These are phyloP conservation scores for Agraylea sexmaculata DNA, from an alignment of 1,140 invertebrate species.

Conservation along the genomic window DNA sequence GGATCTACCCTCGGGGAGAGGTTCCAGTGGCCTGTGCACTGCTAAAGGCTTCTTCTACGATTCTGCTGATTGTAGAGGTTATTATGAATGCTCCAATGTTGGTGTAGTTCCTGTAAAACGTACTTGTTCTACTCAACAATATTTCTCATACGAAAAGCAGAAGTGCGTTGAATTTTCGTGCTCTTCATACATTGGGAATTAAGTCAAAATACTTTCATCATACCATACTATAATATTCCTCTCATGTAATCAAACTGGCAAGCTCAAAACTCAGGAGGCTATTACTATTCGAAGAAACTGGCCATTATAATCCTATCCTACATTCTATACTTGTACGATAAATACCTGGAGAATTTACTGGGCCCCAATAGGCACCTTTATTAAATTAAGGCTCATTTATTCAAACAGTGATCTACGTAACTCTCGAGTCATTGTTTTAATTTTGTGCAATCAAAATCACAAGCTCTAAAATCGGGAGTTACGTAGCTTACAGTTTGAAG, in stretches of 20 bases:
- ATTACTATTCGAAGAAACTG: too few species aligned
- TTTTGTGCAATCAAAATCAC: too few species aligned
- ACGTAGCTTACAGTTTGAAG: neutral
- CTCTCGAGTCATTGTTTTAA: too few species aligned
- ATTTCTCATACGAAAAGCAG: neutral
- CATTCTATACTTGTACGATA: neutral
- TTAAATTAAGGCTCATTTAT: too few species aligned
- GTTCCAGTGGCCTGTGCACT: neutral
- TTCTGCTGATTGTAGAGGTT: neutral
- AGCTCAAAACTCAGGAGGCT: too few species aligned
- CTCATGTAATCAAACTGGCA: too few species aligned
- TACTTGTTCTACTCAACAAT: neutral
- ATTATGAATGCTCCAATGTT: neutral
- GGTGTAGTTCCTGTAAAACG: neutral
- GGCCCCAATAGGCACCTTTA: neutral
- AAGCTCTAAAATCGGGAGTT: neutral
- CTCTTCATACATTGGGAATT: too few species aligned
- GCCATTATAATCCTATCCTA: neutral
- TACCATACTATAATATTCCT: too few species aligned
- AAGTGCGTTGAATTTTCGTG: constrained; percentile 4
- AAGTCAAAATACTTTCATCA: too few species aligned
- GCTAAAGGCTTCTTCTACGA: neutral
- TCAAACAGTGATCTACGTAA: too few species aligned
- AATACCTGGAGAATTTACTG: neutral
- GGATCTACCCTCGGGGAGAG: too few species aligned